Evolutionary conservation across 2,797 vertebrate species (phyloP).

Genomic region (Thripadectes ignobilis): DNA sequence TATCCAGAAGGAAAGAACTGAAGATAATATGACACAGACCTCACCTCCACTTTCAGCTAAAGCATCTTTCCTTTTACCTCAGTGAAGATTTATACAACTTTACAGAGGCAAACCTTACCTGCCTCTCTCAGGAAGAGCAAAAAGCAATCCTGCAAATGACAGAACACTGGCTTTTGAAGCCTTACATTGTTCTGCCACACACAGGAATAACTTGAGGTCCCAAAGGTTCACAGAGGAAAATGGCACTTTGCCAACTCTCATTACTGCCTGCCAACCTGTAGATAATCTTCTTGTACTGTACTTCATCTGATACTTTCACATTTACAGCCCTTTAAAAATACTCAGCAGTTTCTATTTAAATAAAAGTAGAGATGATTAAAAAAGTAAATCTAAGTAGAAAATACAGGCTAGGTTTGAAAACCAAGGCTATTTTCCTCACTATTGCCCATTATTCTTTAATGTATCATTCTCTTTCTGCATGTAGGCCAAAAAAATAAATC

Average conservation of each 20-base stretch:
- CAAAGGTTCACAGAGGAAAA: neutral
- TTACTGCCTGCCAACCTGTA: constrained; percentile 37
- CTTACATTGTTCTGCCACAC: constrained; percentile 5
- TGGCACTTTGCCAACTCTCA: constrained; percentile 10
- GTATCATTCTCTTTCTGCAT: constrained; percentile 75
- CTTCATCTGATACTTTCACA: constrained; percentile 45
- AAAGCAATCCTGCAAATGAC: neutral
- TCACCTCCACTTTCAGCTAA: neutral
- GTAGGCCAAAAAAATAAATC: constrained; percentile 78
- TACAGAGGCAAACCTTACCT: neutral
- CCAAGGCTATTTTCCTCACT: constrained; percentile 42
- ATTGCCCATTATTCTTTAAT: constrained; percentile 71
- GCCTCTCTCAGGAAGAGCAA: neutral
- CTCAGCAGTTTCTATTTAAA: constrained; percentile 54
- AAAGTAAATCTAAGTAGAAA: constrained; percentile 17
- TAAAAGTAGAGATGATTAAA: constrained; percentile 29
- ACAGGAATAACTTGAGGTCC: constrained; percentile 12
- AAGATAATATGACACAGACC: neutral
- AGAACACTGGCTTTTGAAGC: neutral
- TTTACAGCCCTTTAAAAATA: constrained; percentile 31
- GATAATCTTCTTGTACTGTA: constrained; percentile 31
- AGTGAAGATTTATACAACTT: neutral
- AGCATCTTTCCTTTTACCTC: neutral
- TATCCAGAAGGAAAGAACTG: neutral
- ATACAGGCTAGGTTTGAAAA: constrained; percentile 50